These are phyloP conservation scores for Hirudo medicinalis DNA, from an alignment of 1,140 invertebrate genomes.

Conservation along the genomic window DNA sequence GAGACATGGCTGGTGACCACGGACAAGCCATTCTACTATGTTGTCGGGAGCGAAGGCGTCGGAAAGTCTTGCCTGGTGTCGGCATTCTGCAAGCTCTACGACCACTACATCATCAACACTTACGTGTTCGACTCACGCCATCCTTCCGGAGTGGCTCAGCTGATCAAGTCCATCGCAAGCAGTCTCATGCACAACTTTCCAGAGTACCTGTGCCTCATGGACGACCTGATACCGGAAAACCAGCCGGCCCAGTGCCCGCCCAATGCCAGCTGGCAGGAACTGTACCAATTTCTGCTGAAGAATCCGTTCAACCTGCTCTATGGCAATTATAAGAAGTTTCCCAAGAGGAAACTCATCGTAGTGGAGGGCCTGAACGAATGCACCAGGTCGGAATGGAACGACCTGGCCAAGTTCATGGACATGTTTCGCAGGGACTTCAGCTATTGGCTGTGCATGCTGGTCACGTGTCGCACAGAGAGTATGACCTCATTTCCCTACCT, in stretches of 20 bases:
- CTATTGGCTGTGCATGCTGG: background rate
- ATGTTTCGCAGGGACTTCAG: constrained; percentile 4
- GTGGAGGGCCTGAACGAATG: background rate
- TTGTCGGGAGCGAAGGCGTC: background rate
- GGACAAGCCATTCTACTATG: background rate
- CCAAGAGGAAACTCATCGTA: background rate
- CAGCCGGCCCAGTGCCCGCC: background rate
- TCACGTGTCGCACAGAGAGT: background rate
- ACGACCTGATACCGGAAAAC: constrained; percentile 6
- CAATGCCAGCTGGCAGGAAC: background rate
- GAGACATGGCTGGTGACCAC: constrained; percentile 2
- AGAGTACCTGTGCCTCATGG: background rate
- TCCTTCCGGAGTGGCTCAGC: background rate
- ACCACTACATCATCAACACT: constrained; percentile 1
- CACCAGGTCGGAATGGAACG: background rate
- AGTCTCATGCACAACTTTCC: constrained; percentile 11
- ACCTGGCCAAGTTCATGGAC: constrained; percentile 5
- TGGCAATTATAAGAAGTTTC: background rate
- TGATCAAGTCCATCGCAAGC: constrained; percentile 1
- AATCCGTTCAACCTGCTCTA: background rate
- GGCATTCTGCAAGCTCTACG: constrained; percentile 7
- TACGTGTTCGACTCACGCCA: background rate
- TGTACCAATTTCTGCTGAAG: constrained; percentile 9
- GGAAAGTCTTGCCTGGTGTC: constrained; percentile 5
- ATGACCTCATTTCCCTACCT: background rate